Base-by-base conservation (phyloP, 30 jellyfish, hydroid and myxozoan genomes). In the Rhopilema esculentum region DNA sequence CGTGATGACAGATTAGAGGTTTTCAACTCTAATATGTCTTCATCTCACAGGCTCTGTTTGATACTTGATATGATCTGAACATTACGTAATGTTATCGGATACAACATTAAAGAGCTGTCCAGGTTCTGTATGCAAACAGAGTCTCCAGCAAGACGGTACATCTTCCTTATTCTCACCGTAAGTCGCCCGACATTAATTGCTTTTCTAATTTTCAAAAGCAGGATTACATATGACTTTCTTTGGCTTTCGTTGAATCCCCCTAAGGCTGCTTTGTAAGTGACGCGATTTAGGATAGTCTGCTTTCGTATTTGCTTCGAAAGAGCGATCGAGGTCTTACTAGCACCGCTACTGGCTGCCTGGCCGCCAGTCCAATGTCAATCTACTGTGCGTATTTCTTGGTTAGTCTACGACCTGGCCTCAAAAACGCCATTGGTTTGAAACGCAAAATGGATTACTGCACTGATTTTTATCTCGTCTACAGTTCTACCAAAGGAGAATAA, bases 1-100 rank as follows among this genome's bases (percentile, higher is more conserved):
- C 88, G 88, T 78, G 88, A 78, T 21, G 78, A 78, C 79, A 78
- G 79, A 64, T 66, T 33, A 53, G 88, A 57, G 88, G 88, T 32
- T 77, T 27, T 31, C 84, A 31, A 20, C 24, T 18, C 84, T 31
- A 73, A 73, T 40, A 73, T 28, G 50, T 73, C 27, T 73, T 40
- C 48, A 67, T 73, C 84, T 33, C 22, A 29, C 84, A 73, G 84
- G 9, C 84, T 73, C 68, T 31, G 49, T 73, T 73, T 33, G 84
- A 33, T 31, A 73, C 49, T 8, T 16, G 84, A 78, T 78, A 25
- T 65, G 63, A 28, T 63, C 24, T 23, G 40, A 29, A 22, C 52
- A 78, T 61, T 26, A 78, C 88, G 88, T 63, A 77, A 62, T 78
- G 79, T 16, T 24, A 78, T 28, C 7, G 32, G 70, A 78, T 62